phyloP scores from a whole-genome alignment of 2,113 vertebrate species.

The Colistium nudipinnis region DNA sequence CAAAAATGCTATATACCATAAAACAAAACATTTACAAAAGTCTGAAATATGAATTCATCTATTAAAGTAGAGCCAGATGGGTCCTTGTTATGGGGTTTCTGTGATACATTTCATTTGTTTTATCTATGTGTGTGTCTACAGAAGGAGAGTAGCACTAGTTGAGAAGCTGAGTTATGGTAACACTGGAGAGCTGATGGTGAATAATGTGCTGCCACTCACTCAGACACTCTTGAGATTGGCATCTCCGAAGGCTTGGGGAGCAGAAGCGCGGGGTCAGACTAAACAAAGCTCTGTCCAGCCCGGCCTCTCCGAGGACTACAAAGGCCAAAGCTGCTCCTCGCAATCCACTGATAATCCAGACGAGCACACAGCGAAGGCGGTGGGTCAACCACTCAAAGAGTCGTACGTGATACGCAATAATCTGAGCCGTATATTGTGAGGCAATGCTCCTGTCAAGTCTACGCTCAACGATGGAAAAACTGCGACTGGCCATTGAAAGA shows the following conservation, averaged over 20 bases:
- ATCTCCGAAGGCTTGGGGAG: conserved; percentile 86
- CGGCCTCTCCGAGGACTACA: conserved; percentile 41
- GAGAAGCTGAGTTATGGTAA: not conserved
- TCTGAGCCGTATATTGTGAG: conserved; percentile 5
- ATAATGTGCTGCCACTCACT: conserved; percentile 85
- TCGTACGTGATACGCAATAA: conserved; percentile 19
- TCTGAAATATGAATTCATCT: too few species aligned
- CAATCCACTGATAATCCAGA: conserved; percentile 20
- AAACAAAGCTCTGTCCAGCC: conserved; percentile 82
- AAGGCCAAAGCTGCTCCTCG: conserved; percentile 45
- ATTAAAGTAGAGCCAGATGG: too few species aligned
- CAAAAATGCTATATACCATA: too few species aligned
- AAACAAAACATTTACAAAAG: too few species aligned
- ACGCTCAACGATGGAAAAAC: too few species aligned
- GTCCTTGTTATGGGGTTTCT: too few species aligned
- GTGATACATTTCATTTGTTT: too few species aligned
- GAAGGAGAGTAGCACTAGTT: not conserved
- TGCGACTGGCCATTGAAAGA: too few species aligned
- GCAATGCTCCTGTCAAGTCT: too few species aligned
- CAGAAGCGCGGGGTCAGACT: conserved; percentile 76
- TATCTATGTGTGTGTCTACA: too few species aligned
- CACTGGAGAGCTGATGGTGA: conserved; percentile 85
- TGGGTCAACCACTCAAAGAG: conserved; percentile 49
- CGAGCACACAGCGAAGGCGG: conserved; percentile 10
- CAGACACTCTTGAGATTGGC: conserved; percentile 83